Conservation (phyloP, 1,140 invertebrate species). For the Heliothis subflexa region DNA sequence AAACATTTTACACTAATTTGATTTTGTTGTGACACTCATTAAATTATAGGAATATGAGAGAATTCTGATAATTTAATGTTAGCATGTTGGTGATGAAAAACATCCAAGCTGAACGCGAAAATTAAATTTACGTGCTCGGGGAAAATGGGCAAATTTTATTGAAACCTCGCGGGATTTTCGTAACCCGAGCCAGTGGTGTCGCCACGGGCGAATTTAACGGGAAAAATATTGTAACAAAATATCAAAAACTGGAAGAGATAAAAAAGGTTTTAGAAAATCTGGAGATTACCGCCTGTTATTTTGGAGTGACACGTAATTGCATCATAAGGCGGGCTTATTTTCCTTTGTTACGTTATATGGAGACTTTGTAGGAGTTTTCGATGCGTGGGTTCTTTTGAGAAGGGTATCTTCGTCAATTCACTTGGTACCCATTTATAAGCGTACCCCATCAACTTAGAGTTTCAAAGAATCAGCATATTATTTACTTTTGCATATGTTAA, state of each 20-base stretch:
- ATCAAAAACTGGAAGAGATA: conserved; percentile 40
- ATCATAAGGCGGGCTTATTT: conserved; percentile 1
- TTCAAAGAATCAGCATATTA: conserved; percentile 14
- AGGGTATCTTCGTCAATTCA: neutral
- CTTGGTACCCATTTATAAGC: neutral
- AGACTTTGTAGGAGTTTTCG: neutral
- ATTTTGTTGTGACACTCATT: neutral
- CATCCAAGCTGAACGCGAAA: conserved; percentile 37
- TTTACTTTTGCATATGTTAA: conserved; percentile 38
- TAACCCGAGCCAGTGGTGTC: conserved; percentile 24
- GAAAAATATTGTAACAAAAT: conserved; percentile 47
- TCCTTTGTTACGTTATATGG: neutral
- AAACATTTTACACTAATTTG: neutral
- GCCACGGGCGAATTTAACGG: conserved; percentile 41
- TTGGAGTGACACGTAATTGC: conserved; percentile 50
- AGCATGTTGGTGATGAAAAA: conserved; percentile 37
- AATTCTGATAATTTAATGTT: conserved; percentile 13
- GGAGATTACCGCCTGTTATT: conserved; percentile 56
- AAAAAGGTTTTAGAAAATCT: conserved; percentile 43
- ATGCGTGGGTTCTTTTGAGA: neutral
- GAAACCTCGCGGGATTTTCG: conserved; percentile 51
- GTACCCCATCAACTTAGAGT: neutral
- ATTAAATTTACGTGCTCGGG: conserved; percentile 39
- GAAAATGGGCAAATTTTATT: conserved; percentile 48
- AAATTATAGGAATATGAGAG: neutral